Evolutionary conservation across 2,888 invertebrate genomes (phyloP).

Genomic region (Cephus runcator): DNA sequence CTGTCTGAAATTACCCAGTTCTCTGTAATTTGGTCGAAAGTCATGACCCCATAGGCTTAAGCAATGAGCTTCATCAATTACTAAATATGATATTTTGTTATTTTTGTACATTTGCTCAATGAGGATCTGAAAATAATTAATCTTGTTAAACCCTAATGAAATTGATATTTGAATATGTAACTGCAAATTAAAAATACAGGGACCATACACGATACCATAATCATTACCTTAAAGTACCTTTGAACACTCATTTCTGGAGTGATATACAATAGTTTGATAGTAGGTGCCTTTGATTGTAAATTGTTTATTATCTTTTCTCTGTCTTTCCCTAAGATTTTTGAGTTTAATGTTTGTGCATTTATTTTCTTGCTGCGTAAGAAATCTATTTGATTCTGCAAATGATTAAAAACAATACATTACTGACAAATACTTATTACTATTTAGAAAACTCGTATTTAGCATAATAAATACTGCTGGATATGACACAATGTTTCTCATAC

Average conservation of each 20-base stretch:
- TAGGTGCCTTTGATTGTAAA: constrained; percentile 74
- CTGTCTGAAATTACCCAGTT: constrained; percentile 79
- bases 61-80: constrained; percentile 98
- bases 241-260: constrained; percentile 96
- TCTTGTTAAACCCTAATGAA: constrained; percentile 4
- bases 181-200: background rate
- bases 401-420: background rate
- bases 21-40: constrained; percentile 94
- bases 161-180: background rate
- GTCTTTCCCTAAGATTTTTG: constrained; percentile 84
- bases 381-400: constrained; percentile 87
- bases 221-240: constrained; percentile 59
- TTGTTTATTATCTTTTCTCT: constrained; percentile 82
- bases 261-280: constrained; percentile 88
- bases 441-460: background rate
- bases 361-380: constrained; percentile 83
- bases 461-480: background rate
- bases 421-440: background rate
- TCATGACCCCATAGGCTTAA: constrained; percentile 99
- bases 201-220: background rate
- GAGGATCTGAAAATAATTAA: constrained; percentile 66
- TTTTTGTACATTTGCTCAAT: constrained; percentile 73
- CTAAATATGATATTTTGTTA: constrained; percentile 83
- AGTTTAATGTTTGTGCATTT: constrained; percentile 89
- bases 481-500: constrained; percentile 68